A percentile compares a stretch with the other conserved stretches of the same genome.
These are phyloP conservation scores for Agrenia bidenticulata DNA, from an alignment of 2,888 invertebrate genomes.

Conservation along the genomic window DNA sequence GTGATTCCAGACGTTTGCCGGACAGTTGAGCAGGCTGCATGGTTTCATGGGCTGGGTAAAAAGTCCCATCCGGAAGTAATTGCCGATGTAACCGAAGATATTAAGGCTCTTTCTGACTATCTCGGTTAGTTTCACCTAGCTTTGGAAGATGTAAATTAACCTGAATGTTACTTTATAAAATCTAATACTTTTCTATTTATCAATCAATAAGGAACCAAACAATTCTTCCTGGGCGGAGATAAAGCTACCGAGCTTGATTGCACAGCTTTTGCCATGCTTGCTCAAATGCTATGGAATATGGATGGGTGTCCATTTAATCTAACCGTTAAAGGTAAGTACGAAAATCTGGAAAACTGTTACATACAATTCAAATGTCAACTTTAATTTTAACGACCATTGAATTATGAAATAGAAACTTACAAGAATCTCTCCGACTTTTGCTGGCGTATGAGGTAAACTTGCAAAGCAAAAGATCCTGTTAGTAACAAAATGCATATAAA, in stretches of 20 bases:
- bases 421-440: constrained; percentile 44
- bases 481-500: too few species aligned
- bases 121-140: constrained; percentile 33
- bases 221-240: constrained; percentile 39
- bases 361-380: constrained; percentile 1
- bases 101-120: constrained; percentile 40
- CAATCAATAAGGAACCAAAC: constrained; percentile 41
- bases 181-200: too few species aligned
- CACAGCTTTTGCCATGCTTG: constrained; percentile 51
- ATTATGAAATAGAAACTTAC: constrained; percentile 28
- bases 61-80: constrained; percentile 44
- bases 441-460: constrained; percentile 42
- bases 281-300: constrained; percentile 51
- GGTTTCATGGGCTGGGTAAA: constrained; percentile 51
- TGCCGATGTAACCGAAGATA: constrained; percentile 32
- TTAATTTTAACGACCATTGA: constrained; percentile 4
- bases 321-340: constrained; percentile 29
- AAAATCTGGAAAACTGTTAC: neutral
- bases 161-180: neutral
- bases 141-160: constrained; percentile 5
- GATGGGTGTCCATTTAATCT: constrained; percentile 45
- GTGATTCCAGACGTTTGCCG: constrained; percentile 46
- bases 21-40: constrained; percentile 46
- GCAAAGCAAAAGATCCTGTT: too few species aligned
- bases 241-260: constrained; percentile 48